Base-by-base conservation (phyloP, 1,140 invertebrate species). In the Cataglyphis hispanica region DNA sequence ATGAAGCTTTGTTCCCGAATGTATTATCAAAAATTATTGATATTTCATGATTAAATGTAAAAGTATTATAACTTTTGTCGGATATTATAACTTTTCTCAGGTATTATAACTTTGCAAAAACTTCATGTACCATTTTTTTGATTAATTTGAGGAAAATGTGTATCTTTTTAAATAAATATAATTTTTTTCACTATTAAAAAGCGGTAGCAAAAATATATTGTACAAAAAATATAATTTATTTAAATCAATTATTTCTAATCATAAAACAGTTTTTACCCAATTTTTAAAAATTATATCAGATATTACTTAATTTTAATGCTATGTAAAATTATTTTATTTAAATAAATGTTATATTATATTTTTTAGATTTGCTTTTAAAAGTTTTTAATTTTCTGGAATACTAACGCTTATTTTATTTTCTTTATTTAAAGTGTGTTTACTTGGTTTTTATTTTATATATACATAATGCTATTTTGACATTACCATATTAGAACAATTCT, bases 401-500 rank as follows among this genome's bases (percentile, higher is more conserved):
- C 4, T 50, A 50, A 34, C 19, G 0, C 10, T 0, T 2, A 37
- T 58, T 27, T 72, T 13, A 4, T 43, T 25, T 43, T 22, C 8
- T 16, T 74, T 19, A 22, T 40, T 2, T 40, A 34, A 37, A 19
- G 5, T 50, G 16, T 11, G 2, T 40, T 81, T 70, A 58, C 11
- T 31, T 56, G 5, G 31, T 43, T 81, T 81, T 34, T 56, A 13
- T 40, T 13, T 80, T 67, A 67, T 27, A 69, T 3, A 43, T 25
- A 19, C 0, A 1, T 27, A 53, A 78, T 2, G 6, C 13, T 67
- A 43, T 60, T 60, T 5, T 60, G 27, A 31, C 10, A 5, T 46
- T 74, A 43, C 13, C 43, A n/a, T n/a, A n/a, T n/a, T n/a, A 80
- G 40, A 72, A 22, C 19, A 2, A 22, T 74, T 60, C 25, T 76